Evolutionary conservation across 2,888 invertebrate genomes (phyloP), one percentile per base, ranked within the genome.

Genomic region (Heliothis peltigera): DNA sequence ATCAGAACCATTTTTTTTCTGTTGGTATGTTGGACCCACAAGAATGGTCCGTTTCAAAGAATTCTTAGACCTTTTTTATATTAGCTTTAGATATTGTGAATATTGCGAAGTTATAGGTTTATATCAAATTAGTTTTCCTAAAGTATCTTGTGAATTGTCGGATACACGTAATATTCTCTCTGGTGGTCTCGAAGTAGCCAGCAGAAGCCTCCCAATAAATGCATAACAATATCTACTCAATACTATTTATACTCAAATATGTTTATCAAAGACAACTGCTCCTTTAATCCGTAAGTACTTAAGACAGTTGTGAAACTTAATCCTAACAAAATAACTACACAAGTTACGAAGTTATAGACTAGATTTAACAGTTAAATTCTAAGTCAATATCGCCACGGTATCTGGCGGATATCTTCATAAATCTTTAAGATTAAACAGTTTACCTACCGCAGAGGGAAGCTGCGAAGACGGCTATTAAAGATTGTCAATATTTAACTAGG

Each of bases 401-500:
- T 68, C 51, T 32, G 56, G 15, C 32, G 5, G 19, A 62, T 46
- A 56, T 25, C 53, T 53, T 69, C 56, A 49, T 62, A 49, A 62
- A 70, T 75, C 53, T 47, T 44, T 43, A 32, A 70, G 43, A 48
- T 70, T 32, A 46, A 51, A 32, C n/a, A 18, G 19, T 69, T 74
- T 61, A 43, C 54, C 8, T 19, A 75, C 39, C 43, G 43, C 43
- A 61, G 21, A 18, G 44, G 17, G 32, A 18, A 44, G 35, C 35
- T 19, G 8, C 18, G 35, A 35, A 32, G 12, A 54, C 21, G 32
- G 48, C 19, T 51, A 52, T 60, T 49, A 43, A 51, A 32, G 7
- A 51, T 19, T 19, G 58, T 48, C 39, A 68, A 70, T 70, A 70
- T 74, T 70, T 52, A 43, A 51, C 12, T 51, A 43, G 18, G 49